phyloP scores from a whole-genome alignment of 2,888 invertebrate species.

The Gibbula magus region DNA sequence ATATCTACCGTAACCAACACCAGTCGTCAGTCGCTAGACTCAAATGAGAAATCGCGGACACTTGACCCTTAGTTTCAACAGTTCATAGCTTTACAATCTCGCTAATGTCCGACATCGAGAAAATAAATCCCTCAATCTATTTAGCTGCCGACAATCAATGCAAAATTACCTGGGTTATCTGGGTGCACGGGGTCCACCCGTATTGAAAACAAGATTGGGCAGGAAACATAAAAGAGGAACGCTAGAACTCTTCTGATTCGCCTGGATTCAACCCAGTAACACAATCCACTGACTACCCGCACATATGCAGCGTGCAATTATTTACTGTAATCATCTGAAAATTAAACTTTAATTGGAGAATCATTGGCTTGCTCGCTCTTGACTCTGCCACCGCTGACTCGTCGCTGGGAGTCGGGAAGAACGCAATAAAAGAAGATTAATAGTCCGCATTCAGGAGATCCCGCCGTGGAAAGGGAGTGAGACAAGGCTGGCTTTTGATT shows the following conservation, averaged over 20 bases:
- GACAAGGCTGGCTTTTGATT: constrained; percentile 7
- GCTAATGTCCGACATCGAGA: background rate
- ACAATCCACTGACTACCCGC: constrained; percentile 5
- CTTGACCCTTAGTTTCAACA: background rate
- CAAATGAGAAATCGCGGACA: background rate
- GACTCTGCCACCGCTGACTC: background rate
- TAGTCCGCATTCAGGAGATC: background rate
- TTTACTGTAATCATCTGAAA: constrained; percentile 25
- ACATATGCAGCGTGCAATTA: constrained; percentile 12
- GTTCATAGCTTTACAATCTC: background rate
- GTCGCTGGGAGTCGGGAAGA: background rate
- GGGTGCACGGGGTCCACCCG: background rate
- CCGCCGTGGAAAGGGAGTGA: constrained; percentile 9
- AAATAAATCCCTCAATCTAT: background rate
- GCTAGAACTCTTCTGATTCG: background rate
- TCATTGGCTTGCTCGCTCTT: background rate
- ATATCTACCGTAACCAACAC: too few relatives aligned
- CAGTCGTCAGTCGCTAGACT: too few relatives aligned
- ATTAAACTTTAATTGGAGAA: constrained; percentile 22
- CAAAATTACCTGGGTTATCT: background rate
- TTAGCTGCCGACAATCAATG: background rate
- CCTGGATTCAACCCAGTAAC: background rate
- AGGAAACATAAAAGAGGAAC: constrained; percentile 16
- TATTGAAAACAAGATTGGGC: constrained; percentile 13
- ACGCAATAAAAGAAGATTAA: constrained; percentile 16